Evolutionary conservation across 2,888 invertebrate genomes (phyloP).

Genomic region (Psylliodes chrysocephalus): DNA sequence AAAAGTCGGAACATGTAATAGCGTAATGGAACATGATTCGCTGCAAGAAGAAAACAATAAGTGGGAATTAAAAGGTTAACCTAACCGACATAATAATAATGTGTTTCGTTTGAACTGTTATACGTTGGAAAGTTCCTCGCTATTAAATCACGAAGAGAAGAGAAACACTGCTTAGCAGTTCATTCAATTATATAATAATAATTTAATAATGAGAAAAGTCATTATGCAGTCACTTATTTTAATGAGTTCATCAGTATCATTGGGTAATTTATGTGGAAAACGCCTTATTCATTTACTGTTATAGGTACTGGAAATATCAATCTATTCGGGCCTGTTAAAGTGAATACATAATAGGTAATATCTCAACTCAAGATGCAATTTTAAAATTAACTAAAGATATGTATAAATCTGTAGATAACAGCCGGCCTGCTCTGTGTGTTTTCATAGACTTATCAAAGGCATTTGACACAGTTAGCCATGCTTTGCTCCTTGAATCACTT

Average conservation of each 20-base stretch:
- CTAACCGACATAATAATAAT: conserved; percentile 12
- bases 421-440: too few relatives aligned
- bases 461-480: too few relatives aligned
- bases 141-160: conserved; percentile 28
- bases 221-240: conserved; percentile 9
- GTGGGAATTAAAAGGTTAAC: conserved; percentile 21
- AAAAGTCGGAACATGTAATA: conserved; percentile 14
- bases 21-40: conserved; percentile 11
- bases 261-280: conserved; percentile 1
- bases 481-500: too few relatives aligned
- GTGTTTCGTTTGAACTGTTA: conserved; percentile 13
- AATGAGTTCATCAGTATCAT: conserved; percentile 14
- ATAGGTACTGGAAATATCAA: too few relatives aligned
- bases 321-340: too few relatives aligned
- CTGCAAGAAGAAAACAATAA: conserved; percentile 10
- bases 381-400: too few relatives aligned
- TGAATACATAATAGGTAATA: too few relatives aligned
- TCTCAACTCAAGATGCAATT: too few relatives aligned
- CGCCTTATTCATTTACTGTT: too few relatives aligned
- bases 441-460: too few relatives aligned
- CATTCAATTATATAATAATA: conserved; percentile 30
- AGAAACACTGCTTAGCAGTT: conserved; percentile 23
- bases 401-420: too few relatives aligned
- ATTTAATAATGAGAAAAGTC: conserved; percentile 22
- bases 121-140: conserved; percentile 18